Conservation (phyloP, 2,797 vertebrate genomes). For the Acrossocheilus fasciatus region DNA sequence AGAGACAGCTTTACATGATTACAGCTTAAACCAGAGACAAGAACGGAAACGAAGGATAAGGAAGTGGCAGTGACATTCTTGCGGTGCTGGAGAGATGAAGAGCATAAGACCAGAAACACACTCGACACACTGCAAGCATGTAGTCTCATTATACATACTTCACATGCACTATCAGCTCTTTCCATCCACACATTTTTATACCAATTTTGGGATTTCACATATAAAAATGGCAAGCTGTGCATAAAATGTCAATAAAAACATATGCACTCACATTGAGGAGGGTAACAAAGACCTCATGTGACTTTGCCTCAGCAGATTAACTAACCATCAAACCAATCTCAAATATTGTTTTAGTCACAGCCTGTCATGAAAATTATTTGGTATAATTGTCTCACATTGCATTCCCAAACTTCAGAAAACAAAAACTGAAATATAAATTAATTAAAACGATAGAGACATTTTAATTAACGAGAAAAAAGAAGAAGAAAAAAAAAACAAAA, state of each 20-base stretch:
- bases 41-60: constrained; percentile 26
- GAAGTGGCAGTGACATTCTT: constrained; percentile 53
- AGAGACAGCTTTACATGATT: constrained; percentile 79
- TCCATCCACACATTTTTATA: not conserved
- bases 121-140: not conserved
- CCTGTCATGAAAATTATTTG: not conserved
- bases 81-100: constrained; percentile 20
- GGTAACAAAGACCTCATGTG: not conserved
- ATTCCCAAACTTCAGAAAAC: not conserved
- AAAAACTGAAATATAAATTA: not conserved
- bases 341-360: not conserved
- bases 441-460: not conserved
- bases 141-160: not conserved
- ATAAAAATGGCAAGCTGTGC: not conserved
- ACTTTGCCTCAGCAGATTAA: not conserved
- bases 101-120: constrained; percentile 1
- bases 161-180: not conserved
- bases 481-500: not conserved
- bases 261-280: not conserved
- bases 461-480: too few species aligned
- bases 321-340: not conserved
- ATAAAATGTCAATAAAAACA: not conserved
- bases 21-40: constrained; percentile 59
- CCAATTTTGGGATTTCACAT: not conserved
- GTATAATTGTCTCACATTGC: not conserved